phyloP scores from a whole-genome alignment of 2,113 vertebrate species.

The Oriolus oriolus region DNA sequence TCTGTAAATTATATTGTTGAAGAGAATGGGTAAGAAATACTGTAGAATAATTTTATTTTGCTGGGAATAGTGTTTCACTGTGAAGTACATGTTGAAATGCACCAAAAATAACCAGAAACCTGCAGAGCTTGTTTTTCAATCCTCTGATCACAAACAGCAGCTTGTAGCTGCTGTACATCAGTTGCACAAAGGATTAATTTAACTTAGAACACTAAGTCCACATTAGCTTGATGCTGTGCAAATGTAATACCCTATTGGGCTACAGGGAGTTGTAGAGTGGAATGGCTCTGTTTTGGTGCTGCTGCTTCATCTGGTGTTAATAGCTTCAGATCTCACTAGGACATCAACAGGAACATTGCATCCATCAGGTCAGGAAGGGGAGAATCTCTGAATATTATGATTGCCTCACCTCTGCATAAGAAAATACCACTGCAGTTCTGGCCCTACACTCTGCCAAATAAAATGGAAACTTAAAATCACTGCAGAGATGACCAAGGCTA shows the following conservation, averaged over 20 bases:
- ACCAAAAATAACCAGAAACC: not conserved
- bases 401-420: not conserved
- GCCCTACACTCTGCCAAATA: not conserved
- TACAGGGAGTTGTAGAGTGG: not conserved
- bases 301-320: not conserved
- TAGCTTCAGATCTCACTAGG: not conserved
- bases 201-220: not conserved
- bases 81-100: not conserved
- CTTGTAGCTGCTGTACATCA: not conserved
- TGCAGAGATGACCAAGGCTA: not conserved
- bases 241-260: not conserved
- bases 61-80: not conserved
- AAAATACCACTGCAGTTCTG: not conserved
- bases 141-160: not conserved
- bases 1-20: not conserved
- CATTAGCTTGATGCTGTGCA: not conserved
- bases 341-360: not conserved
- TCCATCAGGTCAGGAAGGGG: not conserved
- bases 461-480: not conserved
- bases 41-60: not conserved
- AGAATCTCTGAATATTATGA: not conserved
- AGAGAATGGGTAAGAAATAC: not conserved
- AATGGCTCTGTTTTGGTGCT: not conserved
- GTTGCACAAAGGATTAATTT: conserved; percentile 5
- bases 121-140: not conserved